Base-by-base conservation (phyloP, 1,140 invertebrate genomes). In the Procambarus clarkii region DNA sequence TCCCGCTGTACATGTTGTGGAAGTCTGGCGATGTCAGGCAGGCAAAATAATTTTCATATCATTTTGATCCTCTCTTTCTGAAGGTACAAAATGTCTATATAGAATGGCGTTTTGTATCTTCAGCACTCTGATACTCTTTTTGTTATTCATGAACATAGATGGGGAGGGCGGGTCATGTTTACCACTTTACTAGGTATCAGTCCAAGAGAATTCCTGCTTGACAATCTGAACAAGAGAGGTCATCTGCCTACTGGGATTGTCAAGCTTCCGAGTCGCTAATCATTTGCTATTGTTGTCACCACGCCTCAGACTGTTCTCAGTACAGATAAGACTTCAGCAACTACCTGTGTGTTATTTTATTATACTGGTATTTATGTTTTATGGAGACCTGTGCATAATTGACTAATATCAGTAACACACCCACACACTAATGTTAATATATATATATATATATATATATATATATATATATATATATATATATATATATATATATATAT, bases 21-120 rank as follows among this genome's bases (percentile, higher is more conserved):
- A 88, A 88, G 86, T 69, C 58, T 88, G 86, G 58, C 77, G n/a
- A 88, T 80, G 44, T 88, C 77, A 80, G 77, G 77, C n/a, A 88
- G 58, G 24, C 58, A 88, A 15, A 74, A 64, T 48, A 15, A 54
- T 78, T 84, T 74, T 60, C 86, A 80, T 45, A 80, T 88, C 54
- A 80, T 18, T 45, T 80, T 60, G 77, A 64, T 79, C 77, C 76
- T 80, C 71, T 50, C 8, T 71, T 86, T 24, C 13, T 9, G 24
- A 21, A 46, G 64, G 46, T 45, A 50, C 21, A 71, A 76, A 48
- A 48, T 74, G 34, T 50, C 18, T 46, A 45, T 86, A 7, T 15
- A n/a, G n/a, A 76, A 24, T 48, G 71, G 13, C 8, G 45, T 50
- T n/a, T 48, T n/a, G 9, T 86, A 34, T 71, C 13, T 71, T 46